A percentile compares a stretch with the other conserved stretches of the same genome.
Conservation (phyloP, 2,797 vertebrate genomes). For the Malurus splendens region DNA sequence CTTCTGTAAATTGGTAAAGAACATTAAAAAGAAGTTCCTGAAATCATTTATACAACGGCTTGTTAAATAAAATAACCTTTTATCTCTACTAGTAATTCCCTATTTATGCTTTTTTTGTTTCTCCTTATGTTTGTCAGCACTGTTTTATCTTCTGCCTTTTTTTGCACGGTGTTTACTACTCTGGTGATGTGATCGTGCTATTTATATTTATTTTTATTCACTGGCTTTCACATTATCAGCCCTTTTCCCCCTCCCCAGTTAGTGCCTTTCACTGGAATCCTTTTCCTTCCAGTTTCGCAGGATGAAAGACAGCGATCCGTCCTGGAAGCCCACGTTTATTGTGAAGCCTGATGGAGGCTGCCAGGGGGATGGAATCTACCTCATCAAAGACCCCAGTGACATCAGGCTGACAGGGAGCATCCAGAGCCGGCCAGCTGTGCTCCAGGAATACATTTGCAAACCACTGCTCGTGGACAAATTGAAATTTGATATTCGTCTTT, state of each 20-base stretch:
- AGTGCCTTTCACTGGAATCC: background rate
- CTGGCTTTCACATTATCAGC: background rate
- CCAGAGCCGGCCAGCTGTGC: conserved; percentile 84
- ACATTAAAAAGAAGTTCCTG: background rate
- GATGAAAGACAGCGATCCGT: conserved; percentile 81
- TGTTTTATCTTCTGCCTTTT: background rate
- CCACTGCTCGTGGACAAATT: conserved; percentile 95
- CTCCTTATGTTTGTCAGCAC: background rate
- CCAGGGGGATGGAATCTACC: conserved; percentile 98
- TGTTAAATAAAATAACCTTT: background rate
- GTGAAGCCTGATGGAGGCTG: conserved; percentile 95
- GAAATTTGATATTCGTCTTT: conserved; percentile 96
- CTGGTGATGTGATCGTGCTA: background rate
- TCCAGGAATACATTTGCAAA: conserved; percentile 94
- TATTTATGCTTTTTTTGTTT: background rate
- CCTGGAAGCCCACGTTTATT: conserved; percentile 88
- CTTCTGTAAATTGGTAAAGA: background rate
- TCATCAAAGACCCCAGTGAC: conserved; percentile 90
- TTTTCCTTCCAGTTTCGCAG: conserved; percentile 75
- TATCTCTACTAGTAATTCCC: background rate
- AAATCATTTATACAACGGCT: background rate
- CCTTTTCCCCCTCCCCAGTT: background rate
- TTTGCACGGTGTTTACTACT: background rate
- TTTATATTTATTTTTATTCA: background rate
- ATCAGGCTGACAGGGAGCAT: conserved; percentile 75